Evolutionary conservation across 2,797 vertebrate genomes (phyloP).

Genomic region (Lepilemur ruficaudatus): DNA sequence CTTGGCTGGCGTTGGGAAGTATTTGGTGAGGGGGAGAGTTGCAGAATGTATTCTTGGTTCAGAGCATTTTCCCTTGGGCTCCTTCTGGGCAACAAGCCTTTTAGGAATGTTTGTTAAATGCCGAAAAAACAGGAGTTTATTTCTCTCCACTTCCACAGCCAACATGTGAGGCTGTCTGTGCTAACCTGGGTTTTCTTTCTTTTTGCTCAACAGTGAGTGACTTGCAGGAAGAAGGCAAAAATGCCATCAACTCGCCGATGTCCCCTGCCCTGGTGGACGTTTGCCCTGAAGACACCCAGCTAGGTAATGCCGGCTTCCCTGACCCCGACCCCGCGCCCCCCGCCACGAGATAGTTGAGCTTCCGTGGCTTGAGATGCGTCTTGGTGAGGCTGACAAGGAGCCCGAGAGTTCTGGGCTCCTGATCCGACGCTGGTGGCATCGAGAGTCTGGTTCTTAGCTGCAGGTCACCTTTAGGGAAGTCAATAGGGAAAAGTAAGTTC

Average conservation of each 20-base stretch:
- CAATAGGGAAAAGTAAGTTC: rapidly evolving
- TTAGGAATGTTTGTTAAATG: neutral
- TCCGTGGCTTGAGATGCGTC: rapidly evolving
- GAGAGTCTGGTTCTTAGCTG: neutral
- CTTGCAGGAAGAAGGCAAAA: constrained; percentile 96
- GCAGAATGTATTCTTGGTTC: neutral
- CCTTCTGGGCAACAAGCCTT: neutral
- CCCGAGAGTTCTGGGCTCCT: rapidly evolving
- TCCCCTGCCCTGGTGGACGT: constrained; percentile 88
- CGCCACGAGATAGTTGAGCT: rapidly evolving
- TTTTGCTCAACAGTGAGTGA: constrained; percentile 90
- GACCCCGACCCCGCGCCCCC: neutral
- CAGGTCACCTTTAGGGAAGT: neutral
- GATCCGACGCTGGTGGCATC: rapidly evolving
- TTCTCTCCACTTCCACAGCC: neutral
- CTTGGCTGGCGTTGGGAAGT: rapidly evolving
- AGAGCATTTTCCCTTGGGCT: rapidly evolving
- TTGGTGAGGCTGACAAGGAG: rapidly evolving
- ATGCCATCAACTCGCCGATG: constrained; percentile 95
- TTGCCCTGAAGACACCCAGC: constrained; percentile 93
- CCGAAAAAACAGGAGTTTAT: neutral
- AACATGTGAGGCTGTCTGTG: rapidly evolving
- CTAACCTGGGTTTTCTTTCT: neutral
- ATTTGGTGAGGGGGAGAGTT: rapidly evolving
- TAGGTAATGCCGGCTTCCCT: constrained; percentile 85